These are phyloP conservation scores for Solea senegalensis DNA, from an alignment of 2,113 vertebrate genomes.

Conservation along the genomic window DNA sequence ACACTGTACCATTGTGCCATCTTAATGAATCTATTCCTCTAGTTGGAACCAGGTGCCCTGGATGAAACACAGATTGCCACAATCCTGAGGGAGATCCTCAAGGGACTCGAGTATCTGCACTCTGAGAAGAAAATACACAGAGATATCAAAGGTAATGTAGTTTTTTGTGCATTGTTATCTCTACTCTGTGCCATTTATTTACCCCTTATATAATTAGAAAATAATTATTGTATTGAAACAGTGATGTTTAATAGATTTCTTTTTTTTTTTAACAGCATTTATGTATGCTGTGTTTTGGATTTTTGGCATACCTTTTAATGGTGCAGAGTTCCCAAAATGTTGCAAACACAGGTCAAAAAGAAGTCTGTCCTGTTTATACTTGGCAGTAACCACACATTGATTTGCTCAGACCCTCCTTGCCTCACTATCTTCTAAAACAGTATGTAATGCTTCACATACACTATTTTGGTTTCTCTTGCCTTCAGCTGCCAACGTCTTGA, in stretches of 20 bases:
- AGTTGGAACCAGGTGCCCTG: conserved; percentile 94
- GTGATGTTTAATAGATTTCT: too few relatives aligned
- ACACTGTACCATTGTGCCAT: not conserved
- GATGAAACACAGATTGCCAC: conserved; percentile 97
- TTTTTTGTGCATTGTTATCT: not conserved
- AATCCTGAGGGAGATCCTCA: conserved; percentile 95
- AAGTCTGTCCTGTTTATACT: not conserved
- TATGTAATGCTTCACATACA: not conserved
- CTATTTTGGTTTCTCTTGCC: conserved; percentile 1
- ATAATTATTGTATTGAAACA: too few relatives aligned
- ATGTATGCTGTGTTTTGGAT: too few relatives aligned
- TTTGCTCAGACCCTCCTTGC: not conserved
- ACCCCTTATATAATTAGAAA: too few relatives aligned
- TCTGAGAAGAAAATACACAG: conserved; percentile 99
- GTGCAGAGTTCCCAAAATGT: too few relatives aligned
- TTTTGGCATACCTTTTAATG: too few relatives aligned
- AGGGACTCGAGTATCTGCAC: conserved; percentile 97
- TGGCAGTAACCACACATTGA: not conserved
- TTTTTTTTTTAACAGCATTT: too few relatives aligned
- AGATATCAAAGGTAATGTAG: conserved; percentile 93
- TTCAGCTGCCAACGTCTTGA: conserved; percentile 94
- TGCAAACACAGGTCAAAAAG: too few relatives aligned
- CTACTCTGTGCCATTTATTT: not conserved
- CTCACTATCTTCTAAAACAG: not conserved
- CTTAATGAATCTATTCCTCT: conserved; percentile 14